phyloP scores from a whole-genome alignment of 2,797 vertebrate species.

The Schizopygopsis malacanthus region DNA sequence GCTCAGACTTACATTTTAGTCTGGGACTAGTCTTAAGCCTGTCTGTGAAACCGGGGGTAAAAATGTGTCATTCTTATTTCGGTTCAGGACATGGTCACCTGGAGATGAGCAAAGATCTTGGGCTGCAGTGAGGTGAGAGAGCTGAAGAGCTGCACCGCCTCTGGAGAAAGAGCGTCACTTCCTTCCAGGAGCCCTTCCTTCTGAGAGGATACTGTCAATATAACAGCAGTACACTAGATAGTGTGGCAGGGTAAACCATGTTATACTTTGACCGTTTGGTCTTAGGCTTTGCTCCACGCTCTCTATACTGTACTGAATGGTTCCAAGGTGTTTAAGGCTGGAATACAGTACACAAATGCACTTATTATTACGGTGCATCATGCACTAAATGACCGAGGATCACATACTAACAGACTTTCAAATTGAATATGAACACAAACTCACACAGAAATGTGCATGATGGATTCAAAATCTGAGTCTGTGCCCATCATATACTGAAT shows the following conservation, averaged over 20 bases:
- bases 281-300: not conserved
- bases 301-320: not conserved
- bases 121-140: slow-evolving; percentile 82
- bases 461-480: not conserved
- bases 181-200: slow-evolving; percentile 56
- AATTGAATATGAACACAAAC: not conserved
- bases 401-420: not conserved
- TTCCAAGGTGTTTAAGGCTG: not conserved
- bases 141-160: slow-evolving; percentile 77
- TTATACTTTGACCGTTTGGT: not conserved
- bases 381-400: not conserved
- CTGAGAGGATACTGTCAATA: slow-evolving; percentile 46
- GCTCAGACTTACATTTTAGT: no score
- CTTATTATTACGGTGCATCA: not conserved
- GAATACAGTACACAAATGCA: not conserved
- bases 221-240: slow-evolving; percentile 7
- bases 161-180: slow-evolving; percentile 70
- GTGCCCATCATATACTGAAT: not conserved
- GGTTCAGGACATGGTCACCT: slow-evolving; percentile 69
- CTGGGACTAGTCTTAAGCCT: no score
- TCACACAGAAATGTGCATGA: not conserved
- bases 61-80: not conserved
- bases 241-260: not conserved
- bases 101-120: slow-evolving; percentile 83
- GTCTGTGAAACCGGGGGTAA: no score